These are phyloP conservation scores for Anguilla rostrata DNA, from an alignment of 2,113 vertebrate genomes.

Conservation along the genomic window DNA sequence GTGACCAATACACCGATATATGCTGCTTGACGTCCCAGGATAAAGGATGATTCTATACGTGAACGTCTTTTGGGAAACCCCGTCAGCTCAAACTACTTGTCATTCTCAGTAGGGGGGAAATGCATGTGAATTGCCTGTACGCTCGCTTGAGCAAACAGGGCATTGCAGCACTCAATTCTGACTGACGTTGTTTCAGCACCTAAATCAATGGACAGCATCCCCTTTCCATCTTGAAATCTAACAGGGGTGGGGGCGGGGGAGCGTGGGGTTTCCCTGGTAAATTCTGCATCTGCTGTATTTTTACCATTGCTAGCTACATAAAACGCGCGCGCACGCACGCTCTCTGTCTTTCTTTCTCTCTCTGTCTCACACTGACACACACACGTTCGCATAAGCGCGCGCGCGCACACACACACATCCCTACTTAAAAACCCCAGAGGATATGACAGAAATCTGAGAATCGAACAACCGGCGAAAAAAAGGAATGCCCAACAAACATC, in stretches of 20 bases:
- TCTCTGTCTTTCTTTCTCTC: no score
- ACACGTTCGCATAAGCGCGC: background rate
- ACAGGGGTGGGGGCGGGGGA: background rate
- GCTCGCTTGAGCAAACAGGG: background rate
- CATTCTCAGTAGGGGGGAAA: background rate
- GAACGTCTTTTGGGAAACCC: conserved; percentile 40
- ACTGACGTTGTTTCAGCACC: conserved; percentile 55
- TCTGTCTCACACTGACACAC: background rate
- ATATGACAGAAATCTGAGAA: background rate
- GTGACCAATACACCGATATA: conserved; percentile 32
- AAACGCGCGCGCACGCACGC: background rate
- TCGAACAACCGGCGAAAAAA: background rate
- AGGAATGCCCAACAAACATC: background rate
- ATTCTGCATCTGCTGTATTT: conserved; percentile 20
- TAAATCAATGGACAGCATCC: conserved; percentile 49
- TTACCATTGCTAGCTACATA: background rate
- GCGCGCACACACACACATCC: background rate
- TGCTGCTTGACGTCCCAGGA: conserved; percentile 27
- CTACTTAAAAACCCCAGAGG: background rate
- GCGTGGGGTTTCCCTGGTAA: conserved; percentile 51
- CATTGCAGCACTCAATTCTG: conserved; percentile 2
- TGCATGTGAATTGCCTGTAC: background rate
- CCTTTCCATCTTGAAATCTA: conserved; percentile 13
- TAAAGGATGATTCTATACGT: conserved; percentile 2
- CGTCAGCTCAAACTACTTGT: conserved; percentile 24